A percentile compares a stretch with the other conserved stretches of the same genome.
These are phyloP conservation scores for Chiroxiphia lanceolata DNA, from an alignment of 2,797 vertebrate genomes.

Conservation along the genomic window DNA sequence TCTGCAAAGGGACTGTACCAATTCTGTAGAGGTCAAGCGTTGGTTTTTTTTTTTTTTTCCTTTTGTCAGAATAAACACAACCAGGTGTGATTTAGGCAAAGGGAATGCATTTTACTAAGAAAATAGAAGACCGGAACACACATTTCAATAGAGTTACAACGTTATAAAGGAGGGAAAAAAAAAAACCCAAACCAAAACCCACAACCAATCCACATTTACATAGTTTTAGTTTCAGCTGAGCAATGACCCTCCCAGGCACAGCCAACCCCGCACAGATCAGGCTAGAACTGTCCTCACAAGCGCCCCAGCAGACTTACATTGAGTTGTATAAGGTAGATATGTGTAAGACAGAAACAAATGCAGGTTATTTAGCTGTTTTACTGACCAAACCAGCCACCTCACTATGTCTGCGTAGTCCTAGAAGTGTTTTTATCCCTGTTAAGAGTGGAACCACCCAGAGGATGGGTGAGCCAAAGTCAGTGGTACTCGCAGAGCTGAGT, in stretches of 20 bases:
- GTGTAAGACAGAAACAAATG: not conserved
- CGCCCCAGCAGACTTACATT: not conserved
- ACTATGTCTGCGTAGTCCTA: not conserved
- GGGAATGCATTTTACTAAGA: slow-evolving; percentile 74
- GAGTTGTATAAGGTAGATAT: not conserved
- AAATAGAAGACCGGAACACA: slow-evolving; percentile 68
- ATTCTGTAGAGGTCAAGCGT: not conserved
- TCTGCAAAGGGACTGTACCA: not conserved
- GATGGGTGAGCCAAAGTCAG: fast-evolving
- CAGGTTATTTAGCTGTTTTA: not conserved
- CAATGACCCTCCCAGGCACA: not conserved
- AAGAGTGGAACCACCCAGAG: not conserved
- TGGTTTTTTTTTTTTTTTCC: too few species aligned
- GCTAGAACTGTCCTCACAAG: not conserved
- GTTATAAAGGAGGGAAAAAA: slow-evolving; percentile 40
- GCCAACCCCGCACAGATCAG: not conserved
- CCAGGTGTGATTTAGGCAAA: slow-evolving; percentile 23
- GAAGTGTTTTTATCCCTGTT: not conserved
- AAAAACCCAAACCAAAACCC: not conserved
- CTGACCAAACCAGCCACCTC: not conserved
- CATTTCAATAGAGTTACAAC: slow-evolving; percentile 52
- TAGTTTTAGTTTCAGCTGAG: slow-evolving; percentile 21
- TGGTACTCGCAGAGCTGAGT: fast-evolving
- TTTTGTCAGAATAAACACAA: not conserved
- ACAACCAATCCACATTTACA: not conserved